phyloP scores from a whole-genome alignment of 2,113 vertebrate genomes.

The Canis aureus region DNA sequence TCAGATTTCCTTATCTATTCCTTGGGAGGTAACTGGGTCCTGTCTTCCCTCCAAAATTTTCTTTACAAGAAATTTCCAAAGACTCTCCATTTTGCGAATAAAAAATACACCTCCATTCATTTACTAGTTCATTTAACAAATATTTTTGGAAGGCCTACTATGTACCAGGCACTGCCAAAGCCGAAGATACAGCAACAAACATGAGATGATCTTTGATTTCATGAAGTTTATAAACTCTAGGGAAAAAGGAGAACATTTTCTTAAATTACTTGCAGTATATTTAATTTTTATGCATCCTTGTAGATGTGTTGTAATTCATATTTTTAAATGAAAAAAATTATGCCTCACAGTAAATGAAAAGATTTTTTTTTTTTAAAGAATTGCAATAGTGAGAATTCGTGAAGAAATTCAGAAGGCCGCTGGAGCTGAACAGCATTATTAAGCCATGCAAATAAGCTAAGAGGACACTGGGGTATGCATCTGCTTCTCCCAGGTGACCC shows the following conservation, averaged over 20 bases:
- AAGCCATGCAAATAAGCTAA: neutral
- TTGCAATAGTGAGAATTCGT: neutral
- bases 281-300: neutral
- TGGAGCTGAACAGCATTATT: neutral
- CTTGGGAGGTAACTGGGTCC: neutral
- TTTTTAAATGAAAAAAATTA: neutral
- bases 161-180: neutral
- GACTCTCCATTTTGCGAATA: neutral
- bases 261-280: neutral
- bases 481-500: neutral
- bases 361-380: neutral
- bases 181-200: neutral
- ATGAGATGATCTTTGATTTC: neutral
- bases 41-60: neutral
- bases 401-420: neutral
- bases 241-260: neutral
- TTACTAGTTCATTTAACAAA: neutral
- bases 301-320: neutral
- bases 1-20: neutral
- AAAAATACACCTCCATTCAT: neutral
- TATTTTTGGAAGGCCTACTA: neutral
- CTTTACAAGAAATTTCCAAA: conserved; percentile 40
- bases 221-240: neutral
- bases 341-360: neutral
- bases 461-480: rapidly evolving